Conservation (phyloP, 2,797 vertebrate genomes). For the Oreortyx pictus region DNA sequence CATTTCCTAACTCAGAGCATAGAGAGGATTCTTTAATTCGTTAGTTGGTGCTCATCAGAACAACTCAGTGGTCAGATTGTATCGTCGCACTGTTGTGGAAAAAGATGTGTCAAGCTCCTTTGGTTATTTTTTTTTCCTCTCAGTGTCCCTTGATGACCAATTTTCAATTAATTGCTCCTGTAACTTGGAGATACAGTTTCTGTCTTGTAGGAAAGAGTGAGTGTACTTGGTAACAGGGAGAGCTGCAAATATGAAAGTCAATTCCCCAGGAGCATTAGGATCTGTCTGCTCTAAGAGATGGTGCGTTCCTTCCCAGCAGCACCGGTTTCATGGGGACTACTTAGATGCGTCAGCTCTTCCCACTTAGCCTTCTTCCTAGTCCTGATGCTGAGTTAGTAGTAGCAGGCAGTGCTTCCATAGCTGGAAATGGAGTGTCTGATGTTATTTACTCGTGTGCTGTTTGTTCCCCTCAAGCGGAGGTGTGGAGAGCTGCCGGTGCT, state of each 20-base stretch:
- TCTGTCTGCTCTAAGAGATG: neutral
- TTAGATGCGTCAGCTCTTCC: neutral
- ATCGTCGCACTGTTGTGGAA: accelerated
- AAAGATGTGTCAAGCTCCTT: accelerated
- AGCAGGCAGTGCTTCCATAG: neutral
- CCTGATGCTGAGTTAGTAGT: neutral
- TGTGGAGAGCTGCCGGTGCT: neutral
- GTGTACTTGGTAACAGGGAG: neutral
- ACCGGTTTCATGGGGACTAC: neutral
- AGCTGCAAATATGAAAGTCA: neutral
- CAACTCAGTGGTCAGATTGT: neutral
- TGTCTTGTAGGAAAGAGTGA: neutral
- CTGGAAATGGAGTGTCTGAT: neutral
- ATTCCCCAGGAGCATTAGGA: neutral
- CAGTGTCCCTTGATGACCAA: neutral
- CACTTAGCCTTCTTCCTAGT: neutral
- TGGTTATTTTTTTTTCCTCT: neutral
- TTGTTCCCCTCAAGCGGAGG: neutral
- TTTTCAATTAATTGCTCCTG: neutral
- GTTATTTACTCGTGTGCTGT: neutral
- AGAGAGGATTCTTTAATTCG: neutral
- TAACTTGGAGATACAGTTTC: neutral
- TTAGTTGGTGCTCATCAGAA: neutral
- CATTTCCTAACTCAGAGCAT: neutral
- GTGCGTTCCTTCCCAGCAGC: neutral